phyloP scores from a whole-genome alignment of 1,140 invertebrate genomes.

The Oreohelix idahoensis region DNA sequence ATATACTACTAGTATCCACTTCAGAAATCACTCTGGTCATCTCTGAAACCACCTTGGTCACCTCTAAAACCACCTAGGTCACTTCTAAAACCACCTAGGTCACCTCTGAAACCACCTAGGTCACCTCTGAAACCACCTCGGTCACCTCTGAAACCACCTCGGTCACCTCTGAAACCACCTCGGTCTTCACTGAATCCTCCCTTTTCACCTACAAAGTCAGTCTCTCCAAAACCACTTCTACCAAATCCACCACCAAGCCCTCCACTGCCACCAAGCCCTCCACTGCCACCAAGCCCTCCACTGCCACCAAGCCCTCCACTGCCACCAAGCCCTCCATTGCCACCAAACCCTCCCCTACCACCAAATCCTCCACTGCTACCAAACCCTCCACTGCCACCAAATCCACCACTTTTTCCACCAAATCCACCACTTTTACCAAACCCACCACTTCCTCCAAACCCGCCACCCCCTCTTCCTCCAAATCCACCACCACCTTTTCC shows the following conservation, averaged over 20 bases:
- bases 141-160: neutral
- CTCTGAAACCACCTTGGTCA: neutral
- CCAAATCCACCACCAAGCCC: neutral
- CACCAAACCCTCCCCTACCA: neutral
- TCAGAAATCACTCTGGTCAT: too few relatives aligned
- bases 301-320: neutral
- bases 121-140: neutral
- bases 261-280: neutral
- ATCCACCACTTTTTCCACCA: constrained; percentile 10
- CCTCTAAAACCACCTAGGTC: neutral
- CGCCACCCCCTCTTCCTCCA: constrained; percentile 10
- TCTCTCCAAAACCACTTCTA: constrained; percentile 1
- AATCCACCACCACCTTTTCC: constrained; percentile 14
- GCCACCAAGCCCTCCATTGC: neutral
- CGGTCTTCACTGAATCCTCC: neutral
- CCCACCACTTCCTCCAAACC: constrained; percentile 18
- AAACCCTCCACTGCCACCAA: constrained; percentile 21
- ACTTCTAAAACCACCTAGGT: neutral
- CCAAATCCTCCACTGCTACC: neutral
- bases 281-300: neutral
- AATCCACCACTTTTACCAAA: neutral
- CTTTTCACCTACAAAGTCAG: neutral
- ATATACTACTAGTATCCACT: too few relatives aligned
- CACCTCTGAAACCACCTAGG: neutral
- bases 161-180: neutral